These are phyloP conservation scores for Xenopus borealis DNA, from an alignment of 2,113 vertebrate species.

Conservation along the genomic window DNA sequence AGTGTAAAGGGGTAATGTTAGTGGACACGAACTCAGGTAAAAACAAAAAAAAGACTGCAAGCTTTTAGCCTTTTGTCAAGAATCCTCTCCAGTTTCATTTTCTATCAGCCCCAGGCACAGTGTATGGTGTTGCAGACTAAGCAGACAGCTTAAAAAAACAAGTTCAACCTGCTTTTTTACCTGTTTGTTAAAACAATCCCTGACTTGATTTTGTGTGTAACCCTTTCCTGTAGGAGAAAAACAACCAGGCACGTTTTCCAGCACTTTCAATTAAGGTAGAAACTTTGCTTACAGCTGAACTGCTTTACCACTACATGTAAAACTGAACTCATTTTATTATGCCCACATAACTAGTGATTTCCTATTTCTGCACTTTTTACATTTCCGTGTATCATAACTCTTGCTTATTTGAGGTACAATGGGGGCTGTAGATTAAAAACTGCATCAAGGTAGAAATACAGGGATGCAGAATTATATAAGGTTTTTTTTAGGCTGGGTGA, in stretches of 20 bases:
- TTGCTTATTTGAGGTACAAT: too few relatives aligned
- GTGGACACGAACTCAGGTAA: conserved; percentile 69
- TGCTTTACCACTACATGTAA: too few relatives aligned
- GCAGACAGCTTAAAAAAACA: conserved; percentile 58
- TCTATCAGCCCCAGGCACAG: conserved; percentile 56
- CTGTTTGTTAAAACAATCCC: conserved; percentile 38
- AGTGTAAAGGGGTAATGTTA: conserved; percentile 70
- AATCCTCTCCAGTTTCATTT: conserved; percentile 63
- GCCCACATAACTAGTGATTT: too few relatives aligned
- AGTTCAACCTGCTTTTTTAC: conserved; percentile 57
- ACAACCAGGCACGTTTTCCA: background rate
- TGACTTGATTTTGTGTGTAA: background rate
- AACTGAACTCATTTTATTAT: too few relatives aligned
- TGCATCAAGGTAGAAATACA: too few relatives aligned
- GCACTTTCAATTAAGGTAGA: background rate
- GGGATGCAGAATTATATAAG: too few relatives aligned
- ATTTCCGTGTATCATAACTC: too few relatives aligned
- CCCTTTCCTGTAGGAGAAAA: background rate
- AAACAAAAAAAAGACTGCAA: conserved; percentile 65
- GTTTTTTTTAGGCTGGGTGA: too few relatives aligned
- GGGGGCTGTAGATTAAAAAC: too few relatives aligned
- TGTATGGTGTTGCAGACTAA: conserved; percentile 55
- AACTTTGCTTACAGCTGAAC: too few relatives aligned
- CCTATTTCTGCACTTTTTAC: too few relatives aligned
- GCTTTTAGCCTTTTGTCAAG: conserved; percentile 63